Conservation (phyloP, 2,797 vertebrate genomes). For the Parauchenoglanis ngamensis region DNA sequence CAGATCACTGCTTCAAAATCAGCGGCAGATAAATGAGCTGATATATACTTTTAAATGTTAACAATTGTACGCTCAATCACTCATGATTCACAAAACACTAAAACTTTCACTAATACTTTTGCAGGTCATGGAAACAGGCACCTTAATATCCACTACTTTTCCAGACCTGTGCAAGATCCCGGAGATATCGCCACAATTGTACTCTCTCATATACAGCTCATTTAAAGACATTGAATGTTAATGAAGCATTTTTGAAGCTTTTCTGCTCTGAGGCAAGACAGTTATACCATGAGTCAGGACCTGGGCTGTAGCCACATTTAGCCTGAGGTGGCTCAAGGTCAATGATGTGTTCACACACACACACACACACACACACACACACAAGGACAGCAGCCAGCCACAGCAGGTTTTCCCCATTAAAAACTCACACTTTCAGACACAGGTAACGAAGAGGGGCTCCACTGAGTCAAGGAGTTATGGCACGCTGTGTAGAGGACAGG, state of each 20-base stretch:
- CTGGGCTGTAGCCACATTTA: constrained; percentile 33
- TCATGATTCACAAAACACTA: not conserved
- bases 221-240: not conserved
- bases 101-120: not conserved
- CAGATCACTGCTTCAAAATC: constrained; percentile 14
- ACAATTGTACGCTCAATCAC: not conserved
- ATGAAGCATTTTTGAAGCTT: not conserved
- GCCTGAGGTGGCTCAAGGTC: constrained; percentile 54
- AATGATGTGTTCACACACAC: constrained; percentile 42
- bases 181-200: not conserved
- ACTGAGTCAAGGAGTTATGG: constrained; percentile 32
- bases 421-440: constrained; percentile 53
- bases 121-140: not conserved
- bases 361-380: constrained; percentile 39
- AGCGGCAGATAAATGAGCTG: not conserved
- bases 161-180: not conserved
- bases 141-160: not conserved
- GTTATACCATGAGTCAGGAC: constrained; percentile 27
- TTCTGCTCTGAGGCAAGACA: not conserved
- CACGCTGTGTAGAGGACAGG: constrained; percentile 47
- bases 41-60: not conserved
- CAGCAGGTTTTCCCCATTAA: constrained; percentile 57
- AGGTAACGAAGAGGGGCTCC: constrained; percentile 42
- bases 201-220: not conserved
- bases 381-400: constrained; percentile 45